phyloP scores from a whole-genome alignment of 1,140 invertebrate species.

The Drosophila lacertosa region DNA sequence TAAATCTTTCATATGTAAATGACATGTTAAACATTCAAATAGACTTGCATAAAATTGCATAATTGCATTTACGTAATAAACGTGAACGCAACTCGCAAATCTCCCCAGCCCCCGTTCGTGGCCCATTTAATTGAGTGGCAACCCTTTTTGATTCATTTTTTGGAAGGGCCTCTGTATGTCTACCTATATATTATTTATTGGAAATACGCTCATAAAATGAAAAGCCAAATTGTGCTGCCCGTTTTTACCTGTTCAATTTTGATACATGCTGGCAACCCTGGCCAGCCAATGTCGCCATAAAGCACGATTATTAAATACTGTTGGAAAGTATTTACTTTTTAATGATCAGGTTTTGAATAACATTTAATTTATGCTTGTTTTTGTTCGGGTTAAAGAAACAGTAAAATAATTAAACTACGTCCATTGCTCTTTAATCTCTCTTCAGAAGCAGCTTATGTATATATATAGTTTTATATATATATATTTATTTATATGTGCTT shows the following conservation, averaged over 20 bases:
- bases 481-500: too few relatives aligned
- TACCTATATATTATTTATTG: constrained; percentile 70
- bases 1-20: constrained; percentile 80
- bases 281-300: constrained; percentile 15
- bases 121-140: constrained; percentile 35
- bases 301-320: constrained; percentile 37
- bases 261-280: constrained; percentile 55
- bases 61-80: constrained; percentile 75
- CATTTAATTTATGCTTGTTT: too few relatives aligned
- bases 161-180: constrained; percentile 1
- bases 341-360: too few relatives aligned
- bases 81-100: constrained; percentile 24
- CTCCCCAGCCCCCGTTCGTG: neutral
- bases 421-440: neutral
- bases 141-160: constrained; percentile 22
- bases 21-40: constrained; percentile 80
- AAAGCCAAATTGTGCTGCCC: constrained; percentile 47
- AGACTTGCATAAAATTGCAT: constrained; percentile 79
- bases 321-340: constrained; percentile 24
- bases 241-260: constrained; percentile 51
- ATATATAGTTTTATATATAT: too few relatives aligned
- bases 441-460: too few relatives aligned
- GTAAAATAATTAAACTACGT: too few relatives aligned
- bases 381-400: too few relatives aligned
- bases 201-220: constrained; percentile 70